Base-by-base conservation (phyloP, 2,797 vertebrate species). In the Alcedo quadribrachys region DNA sequence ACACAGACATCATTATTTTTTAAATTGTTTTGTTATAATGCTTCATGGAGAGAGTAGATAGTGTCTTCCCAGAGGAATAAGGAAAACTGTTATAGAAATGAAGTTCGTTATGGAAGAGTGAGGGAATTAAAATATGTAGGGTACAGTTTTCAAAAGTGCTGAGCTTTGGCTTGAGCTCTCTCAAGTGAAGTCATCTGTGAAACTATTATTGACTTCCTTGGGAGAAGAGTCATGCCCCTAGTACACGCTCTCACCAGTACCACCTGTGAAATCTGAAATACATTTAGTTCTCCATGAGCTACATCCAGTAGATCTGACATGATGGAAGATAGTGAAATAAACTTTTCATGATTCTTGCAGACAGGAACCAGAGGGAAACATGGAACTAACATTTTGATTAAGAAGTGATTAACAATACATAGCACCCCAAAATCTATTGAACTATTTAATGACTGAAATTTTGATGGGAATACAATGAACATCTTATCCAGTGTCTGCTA, bases 1-100 rank as follows among this genome's bases (percentile, higher is more conserved):
- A 85, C 85, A 94, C 28, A 87, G 68, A 68, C 17, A 62, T 88
- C 2, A 80, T 93, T 93, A 92, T 95, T 96, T 94, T 97, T 53
- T 35, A 9, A 93, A 91, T 85, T 91, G 54, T 46, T 87, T 86
- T 92, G 18, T 69, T 90, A 86, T 82, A 87, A 60, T n/a, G 27
- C 86, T 97, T 96, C 80, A 70, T 75, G 74, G 86, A 93, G 68
- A 65, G 68, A 82, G 61, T 85, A 89, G 71, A 35, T 85, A 78
- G 58, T 32, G 42, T 84, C 88, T 92, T 93, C 79, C 94, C 73
- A 80, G 48, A 68, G 77, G 88, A 96, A 37, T 62, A 90, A 89
- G 57, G 67, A 89, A 92, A 86, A 88, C 85, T 94, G 79, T 79
- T 89, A 74, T 21, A 27, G 88, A 93, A 96, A 90, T 86, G 46